These are phyloP conservation scores for Esperia sulphurella DNA, from an alignment of 2,888 invertebrate genomes.

Conservation along the genomic window DNA sequence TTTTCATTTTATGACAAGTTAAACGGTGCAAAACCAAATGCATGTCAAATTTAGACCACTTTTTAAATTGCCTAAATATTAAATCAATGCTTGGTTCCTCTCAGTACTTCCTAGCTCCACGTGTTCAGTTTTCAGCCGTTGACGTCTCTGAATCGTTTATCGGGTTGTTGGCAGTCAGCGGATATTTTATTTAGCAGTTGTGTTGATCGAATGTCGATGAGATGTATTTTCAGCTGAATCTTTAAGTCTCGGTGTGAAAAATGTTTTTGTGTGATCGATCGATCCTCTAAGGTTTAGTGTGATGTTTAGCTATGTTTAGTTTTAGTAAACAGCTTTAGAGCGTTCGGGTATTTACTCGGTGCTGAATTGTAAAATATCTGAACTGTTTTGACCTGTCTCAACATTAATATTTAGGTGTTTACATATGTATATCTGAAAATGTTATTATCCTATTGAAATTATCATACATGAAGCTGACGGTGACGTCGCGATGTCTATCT, in stretches of 20 bases:
- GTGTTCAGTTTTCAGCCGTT: conserved; percentile 27
- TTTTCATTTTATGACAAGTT: too few species aligned
- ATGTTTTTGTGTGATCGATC: not conserved
- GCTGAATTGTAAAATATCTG: too few species aligned
- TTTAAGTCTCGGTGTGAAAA: not conserved
- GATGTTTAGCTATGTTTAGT: not conserved
- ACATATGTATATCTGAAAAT: too few species aligned
- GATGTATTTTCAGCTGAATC: conserved; percentile 4
- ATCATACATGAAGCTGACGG: too few species aligned
- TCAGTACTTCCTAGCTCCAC: not conserved
- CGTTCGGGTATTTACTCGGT: too few species aligned
- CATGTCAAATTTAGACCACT: not conserved
- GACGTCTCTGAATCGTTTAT: conserved; percentile 40
- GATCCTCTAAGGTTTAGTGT: too few species aligned
- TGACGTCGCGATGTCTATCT: too few species aligned
- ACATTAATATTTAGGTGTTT: too few species aligned
- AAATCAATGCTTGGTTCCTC: not conserved
- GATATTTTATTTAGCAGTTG: conserved; percentile 8
- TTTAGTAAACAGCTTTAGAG: not conserved
- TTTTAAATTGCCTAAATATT: not conserved
- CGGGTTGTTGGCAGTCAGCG: conserved; percentile 34
- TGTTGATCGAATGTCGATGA: not conserved
- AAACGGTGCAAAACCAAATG: too few species aligned
- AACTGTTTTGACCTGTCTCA: too few species aligned
- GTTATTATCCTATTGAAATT: too few species aligned